These are phyloP conservation scores for Orthosia cruda DNA, from an alignment of 2,888 invertebrate species.

Conservation along the genomic window DNA sequence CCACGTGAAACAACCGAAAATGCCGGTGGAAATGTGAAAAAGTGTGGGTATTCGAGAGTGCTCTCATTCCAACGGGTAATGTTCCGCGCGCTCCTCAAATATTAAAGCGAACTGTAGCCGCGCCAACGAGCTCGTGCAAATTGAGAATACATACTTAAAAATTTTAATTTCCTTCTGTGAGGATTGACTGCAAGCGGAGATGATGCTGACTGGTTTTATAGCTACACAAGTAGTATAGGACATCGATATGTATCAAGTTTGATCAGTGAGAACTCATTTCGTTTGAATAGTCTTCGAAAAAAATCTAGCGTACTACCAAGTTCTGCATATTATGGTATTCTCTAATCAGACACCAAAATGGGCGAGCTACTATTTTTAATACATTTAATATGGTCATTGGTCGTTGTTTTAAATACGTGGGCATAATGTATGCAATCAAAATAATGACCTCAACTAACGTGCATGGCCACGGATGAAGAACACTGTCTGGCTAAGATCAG, in stretches of 20 bases:
- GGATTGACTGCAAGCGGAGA: conserved; percentile 17
- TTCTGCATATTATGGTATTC: background rate
- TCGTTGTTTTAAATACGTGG: background rate
- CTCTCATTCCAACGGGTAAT: conserved; percentile 64
- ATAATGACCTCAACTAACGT: conserved; percentile 9
- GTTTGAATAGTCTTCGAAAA: background rate
- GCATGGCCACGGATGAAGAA: conserved; percentile 1
- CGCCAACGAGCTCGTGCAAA: conserved; percentile 68
- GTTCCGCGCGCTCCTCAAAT: conserved; percentile 70
- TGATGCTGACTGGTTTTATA: conserved; percentile 5
- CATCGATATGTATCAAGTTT: conserved; percentile 29
- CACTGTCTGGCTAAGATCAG: conserved; percentile 23
- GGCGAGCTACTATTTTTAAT: conserved; percentile 1
- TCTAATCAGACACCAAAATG: background rate
- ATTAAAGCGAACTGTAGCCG: conserved; percentile 70
- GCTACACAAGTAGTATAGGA: conserved; percentile 8
- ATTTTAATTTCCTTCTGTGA: conserved; percentile 46
- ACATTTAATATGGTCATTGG: background rate
- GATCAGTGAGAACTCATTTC: conserved; percentile 17
- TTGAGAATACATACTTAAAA: conserved; percentile 68
- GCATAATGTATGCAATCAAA: conserved; percentile 5
- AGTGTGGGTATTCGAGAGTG: conserved; percentile 54
- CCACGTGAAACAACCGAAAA: conserved; percentile 52
- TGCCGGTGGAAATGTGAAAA: conserved; percentile 58
- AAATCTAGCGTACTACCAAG: background rate